Evolutionary conservation across 2,888 invertebrate genomes (phyloP).

Genomic region (Drosophila lacicola): DNA sequence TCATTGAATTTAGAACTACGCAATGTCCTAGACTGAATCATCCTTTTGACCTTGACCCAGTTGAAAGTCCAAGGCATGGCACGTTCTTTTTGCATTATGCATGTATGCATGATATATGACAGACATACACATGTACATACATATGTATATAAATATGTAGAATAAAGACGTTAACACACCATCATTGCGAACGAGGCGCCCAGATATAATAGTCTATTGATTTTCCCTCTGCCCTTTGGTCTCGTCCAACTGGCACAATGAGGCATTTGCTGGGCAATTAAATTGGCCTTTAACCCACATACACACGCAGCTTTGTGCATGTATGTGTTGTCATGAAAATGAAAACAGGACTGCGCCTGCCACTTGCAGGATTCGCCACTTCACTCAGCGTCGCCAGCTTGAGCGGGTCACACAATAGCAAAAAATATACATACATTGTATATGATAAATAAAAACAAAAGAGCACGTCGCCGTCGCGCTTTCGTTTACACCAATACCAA

Average conservation of each 20-base stretch:
- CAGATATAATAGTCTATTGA: constrained; percentile 54
- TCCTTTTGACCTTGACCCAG: constrained; percentile 62
- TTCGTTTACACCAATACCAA: constrained; percentile 19
- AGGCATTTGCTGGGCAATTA: constrained; percentile 53
- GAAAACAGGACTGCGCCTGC: constrained; percentile 42
- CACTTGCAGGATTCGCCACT: constrained; percentile 64
- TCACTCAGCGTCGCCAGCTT: constrained; percentile 16
- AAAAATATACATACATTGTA: not conserved
- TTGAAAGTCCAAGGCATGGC: constrained; percentile 18
- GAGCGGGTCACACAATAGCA: constrained; percentile 21
- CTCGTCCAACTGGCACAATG: constrained; percentile 19
- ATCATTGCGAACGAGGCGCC: constrained; percentile 16
- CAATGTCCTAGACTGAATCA: constrained; percentile 33
- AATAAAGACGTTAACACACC: not conserved
- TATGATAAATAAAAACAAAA: constrained; percentile 8
- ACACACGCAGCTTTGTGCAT: constrained; percentile 6
- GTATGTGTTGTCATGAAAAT: constrained; percentile 11
- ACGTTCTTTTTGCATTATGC: constrained; percentile 12
- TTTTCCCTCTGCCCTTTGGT: constrained; percentile 52
- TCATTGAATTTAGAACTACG: not conserved
- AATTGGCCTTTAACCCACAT: constrained; percentile 58
- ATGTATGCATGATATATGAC: not conserved
- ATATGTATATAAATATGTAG: constrained; percentile 6
- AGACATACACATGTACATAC: constrained; percentile 1
- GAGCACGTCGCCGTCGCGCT: constrained; percentile 21